Evolutionary conservation across 2,797 vertebrate species (phyloP).

Genomic region (Pseudochirops corinnae): DNA sequence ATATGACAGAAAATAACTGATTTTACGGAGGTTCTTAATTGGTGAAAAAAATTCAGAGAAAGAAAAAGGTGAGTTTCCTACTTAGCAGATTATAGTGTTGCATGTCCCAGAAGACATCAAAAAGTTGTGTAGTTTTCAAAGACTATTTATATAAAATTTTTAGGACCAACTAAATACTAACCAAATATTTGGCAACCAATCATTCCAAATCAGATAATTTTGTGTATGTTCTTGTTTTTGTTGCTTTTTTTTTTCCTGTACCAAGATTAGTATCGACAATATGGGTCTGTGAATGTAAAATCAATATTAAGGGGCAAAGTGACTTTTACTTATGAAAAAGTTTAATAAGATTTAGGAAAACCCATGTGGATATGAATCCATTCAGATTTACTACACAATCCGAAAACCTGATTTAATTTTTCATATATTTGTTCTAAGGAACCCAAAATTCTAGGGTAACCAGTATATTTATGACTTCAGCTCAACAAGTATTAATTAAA

Average conservation of each 20-base stretch:
- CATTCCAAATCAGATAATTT: neutral
- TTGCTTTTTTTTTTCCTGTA: neutral
- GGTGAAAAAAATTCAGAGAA: neutral
- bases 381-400: neutral
- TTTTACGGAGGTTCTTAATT: neutral
- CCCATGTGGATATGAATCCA: neutral
- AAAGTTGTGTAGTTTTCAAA: neutral
- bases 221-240: neutral
- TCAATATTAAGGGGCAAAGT: neutral
- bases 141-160: neutral
- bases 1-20: neutral
- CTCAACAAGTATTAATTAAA: neutral
- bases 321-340: slow-evolving; percentile 13
- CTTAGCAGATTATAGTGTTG: neutral
- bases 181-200: neutral
- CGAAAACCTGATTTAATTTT: neutral
- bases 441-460: neutral
- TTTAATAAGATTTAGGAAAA: neutral
- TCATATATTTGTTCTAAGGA: neutral
- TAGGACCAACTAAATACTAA: neutral
- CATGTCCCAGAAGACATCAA: neutral
- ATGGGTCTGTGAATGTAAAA: neutral
- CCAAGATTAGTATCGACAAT: neutral
- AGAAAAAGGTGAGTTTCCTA: neutral
- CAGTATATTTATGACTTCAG: neutral